Conservation (phyloP, 2,113 vertebrate species). For the Heptranchias perlo region DNA sequence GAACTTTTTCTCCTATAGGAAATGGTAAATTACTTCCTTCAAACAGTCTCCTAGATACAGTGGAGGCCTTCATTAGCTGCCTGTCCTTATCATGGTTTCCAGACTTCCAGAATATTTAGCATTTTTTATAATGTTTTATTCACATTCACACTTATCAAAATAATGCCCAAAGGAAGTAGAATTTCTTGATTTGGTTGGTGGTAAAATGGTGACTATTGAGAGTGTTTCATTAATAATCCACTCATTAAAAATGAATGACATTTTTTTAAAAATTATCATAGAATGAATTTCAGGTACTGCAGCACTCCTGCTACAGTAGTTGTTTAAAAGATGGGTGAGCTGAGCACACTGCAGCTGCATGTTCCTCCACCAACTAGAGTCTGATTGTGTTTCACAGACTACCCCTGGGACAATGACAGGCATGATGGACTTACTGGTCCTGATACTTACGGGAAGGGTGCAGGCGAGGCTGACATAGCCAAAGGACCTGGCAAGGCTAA, state of each 20-base stretch:
- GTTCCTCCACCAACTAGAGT: neutral
- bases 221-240: neutral
- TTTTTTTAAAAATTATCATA: neutral
- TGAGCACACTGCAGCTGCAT: neutral
- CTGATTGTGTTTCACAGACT: neutral
- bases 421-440: neutral
- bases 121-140: neutral
- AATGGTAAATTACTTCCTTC: neutral
- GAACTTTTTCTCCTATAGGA: neutral
- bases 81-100: neutral
- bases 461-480: neutral
- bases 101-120: neutral
- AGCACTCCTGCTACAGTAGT: neutral
- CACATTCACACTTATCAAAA: neutral
- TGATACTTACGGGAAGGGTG: neutral
- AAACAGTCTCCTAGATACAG: neutral
- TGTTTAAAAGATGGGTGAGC: neutral
- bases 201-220: no score
- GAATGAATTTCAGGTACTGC: neutral
- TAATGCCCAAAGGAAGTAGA: neutral
- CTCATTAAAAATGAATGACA: conserved; percentile 15
- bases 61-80: neutral
- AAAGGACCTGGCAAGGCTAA: neutral
- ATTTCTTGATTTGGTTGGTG: neutral
- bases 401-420: neutral